phyloP scores from a whole-genome alignment of 2,888 invertebrate genomes.

The Apamea monoglypha region DNA sequence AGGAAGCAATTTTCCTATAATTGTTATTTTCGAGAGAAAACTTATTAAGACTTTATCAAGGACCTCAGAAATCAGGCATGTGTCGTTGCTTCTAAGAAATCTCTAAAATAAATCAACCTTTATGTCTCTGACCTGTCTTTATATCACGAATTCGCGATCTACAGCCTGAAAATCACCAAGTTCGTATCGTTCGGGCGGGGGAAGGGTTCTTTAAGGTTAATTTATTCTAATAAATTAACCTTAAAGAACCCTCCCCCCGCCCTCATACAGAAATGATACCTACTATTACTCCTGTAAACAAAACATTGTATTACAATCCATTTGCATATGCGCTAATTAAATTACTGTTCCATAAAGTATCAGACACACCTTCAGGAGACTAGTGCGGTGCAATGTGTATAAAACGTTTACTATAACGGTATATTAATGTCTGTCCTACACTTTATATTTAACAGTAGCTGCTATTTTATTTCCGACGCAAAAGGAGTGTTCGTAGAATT shows the following conservation, averaged over 20 bases:
- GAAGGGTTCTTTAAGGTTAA: too few species aligned
- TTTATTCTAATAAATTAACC: not conserved
- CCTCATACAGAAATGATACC: not conserved
- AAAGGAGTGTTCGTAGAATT: slow-evolving; percentile 44
- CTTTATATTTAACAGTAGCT: slow-evolving; percentile 30
- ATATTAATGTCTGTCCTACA: slow-evolving; percentile 8
- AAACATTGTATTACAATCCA: slow-evolving; percentile 24
- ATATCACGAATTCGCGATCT: too few species aligned
- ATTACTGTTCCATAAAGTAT: slow-evolving; percentile 30
- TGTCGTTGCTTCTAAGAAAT: not conserved
- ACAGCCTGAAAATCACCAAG: not conserved
- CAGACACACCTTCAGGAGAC: slow-evolving; percentile 32
- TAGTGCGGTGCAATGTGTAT: slow-evolving; percentile 11
- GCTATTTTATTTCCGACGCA: slow-evolving; percentile 25
- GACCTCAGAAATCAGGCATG: not conserved
- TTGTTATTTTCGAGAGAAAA: fast-evolving
- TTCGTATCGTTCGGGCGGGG: too few species aligned
- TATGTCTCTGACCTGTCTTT: not conserved
- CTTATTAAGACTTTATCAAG: not conserved
- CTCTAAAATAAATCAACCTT: too few species aligned
- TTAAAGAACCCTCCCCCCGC: too few species aligned
- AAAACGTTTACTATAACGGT: slow-evolving; percentile 27
- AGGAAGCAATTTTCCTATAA: not conserved
- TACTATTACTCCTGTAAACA: slow-evolving; percentile 4
- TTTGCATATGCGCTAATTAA: slow-evolving; percentile 30